A percentile compares a stretch with the other conserved stretches of the same genome.
Conservation (phyloP, 2,113 vertebrate species). For the Fulica atra region DNA sequence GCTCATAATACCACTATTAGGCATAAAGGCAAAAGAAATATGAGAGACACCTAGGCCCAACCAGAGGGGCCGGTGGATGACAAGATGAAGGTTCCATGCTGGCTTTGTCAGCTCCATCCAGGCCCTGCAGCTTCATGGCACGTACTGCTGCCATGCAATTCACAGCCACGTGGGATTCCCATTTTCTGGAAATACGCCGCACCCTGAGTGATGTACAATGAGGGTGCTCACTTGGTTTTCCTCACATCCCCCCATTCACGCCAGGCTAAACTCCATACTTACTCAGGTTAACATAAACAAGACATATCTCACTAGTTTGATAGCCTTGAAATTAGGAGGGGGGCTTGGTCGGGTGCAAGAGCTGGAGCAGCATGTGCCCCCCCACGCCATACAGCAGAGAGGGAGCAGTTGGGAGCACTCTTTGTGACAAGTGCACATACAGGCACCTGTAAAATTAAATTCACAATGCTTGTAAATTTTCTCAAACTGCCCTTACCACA, state of each 20-base stretch:
- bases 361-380: background rate
- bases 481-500: background rate
- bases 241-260: background rate
- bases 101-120: background rate
- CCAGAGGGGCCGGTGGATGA: background rate
- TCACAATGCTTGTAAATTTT: background rate
- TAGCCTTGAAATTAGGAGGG: background rate
- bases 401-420: background rate
- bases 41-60: accelerated
- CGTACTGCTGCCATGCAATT: background rate
- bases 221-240: background rate
- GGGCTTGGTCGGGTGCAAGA: background rate
- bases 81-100: background rate
- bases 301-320: background rate
- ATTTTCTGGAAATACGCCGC: background rate
- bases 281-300: background rate
- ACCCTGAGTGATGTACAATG: background rate
- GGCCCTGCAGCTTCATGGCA: accelerated
- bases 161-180: background rate
- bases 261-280: background rate
- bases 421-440: background rate
- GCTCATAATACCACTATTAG: background rate
- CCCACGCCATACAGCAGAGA: accelerated
- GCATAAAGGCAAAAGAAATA: background rate
- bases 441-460: background rate